Evolutionary conservation across 30 jellyfish, hydroid and myxozoan species (phyloP).

Genomic region (Hydractinia echinata): DNA sequence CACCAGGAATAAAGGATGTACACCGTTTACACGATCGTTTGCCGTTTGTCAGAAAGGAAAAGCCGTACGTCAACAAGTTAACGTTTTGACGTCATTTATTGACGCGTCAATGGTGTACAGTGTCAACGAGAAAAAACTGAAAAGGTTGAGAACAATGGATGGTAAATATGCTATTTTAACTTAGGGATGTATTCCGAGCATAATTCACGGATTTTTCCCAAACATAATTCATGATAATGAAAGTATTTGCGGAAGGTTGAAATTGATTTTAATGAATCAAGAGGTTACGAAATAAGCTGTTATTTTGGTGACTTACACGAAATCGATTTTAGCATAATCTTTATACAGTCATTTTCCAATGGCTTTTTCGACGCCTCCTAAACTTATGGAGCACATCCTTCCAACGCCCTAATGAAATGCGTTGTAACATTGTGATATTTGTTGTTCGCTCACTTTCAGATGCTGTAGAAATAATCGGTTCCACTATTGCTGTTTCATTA

Average conservation of each 20-base stretch:
- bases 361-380: too few relatives aligned
- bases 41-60: conserved; percentile 62
- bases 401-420: too few relatives aligned
- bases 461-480: background rate
- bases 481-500: background rate
- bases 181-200: too few relatives aligned
- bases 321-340: too few relatives aligned
- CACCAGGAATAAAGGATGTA: conserved; percentile 51
- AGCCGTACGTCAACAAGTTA: conserved; percentile 70
- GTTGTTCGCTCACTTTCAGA: too few relatives aligned
- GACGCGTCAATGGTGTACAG: conserved; percentile 75
- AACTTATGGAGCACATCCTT: too few relatives aligned
- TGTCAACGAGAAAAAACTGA: background rate
- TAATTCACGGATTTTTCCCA: too few relatives aligned
- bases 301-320: too few relatives aligned
- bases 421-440: too few relatives aligned
- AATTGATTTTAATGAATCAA: background rate
- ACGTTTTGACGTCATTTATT: conserved; percentile 52
- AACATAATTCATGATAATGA: too few relatives aligned
- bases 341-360: too few relatives aligned
- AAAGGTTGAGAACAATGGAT: background rate
- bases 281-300: too few relatives aligned
- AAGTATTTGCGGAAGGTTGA: background rate
- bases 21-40: conserved; percentile 67
- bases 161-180: background rate